Percentiles rank a stretch among this genome's conserved stretches.
phyloP scores from a whole-genome alignment of 2,113 vertebrate genomes.

The Regulus satrapa region DNA sequence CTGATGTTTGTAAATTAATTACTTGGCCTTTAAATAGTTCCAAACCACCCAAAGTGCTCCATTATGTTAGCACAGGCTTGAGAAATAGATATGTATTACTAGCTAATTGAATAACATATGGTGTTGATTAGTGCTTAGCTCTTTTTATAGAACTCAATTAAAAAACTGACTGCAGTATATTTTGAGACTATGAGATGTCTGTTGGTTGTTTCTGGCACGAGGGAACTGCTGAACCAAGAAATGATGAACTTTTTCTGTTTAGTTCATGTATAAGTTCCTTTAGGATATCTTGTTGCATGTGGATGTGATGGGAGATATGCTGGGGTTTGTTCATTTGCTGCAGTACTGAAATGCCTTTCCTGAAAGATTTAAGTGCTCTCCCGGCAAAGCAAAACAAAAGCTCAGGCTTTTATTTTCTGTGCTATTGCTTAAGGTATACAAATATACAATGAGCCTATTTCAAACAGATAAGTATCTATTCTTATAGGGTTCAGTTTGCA shows the following conservation, averaged over 20 bases:
- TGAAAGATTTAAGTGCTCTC: slow-evolving; percentile 16
- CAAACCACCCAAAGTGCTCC: slow-evolving; percentile 39
- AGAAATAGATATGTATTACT: slow-evolving; percentile 60
- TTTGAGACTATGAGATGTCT: slow-evolving; percentile 26
- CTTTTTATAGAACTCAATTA: slow-evolving; percentile 64
- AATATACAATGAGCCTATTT: neutral
- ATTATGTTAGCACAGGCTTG: slow-evolving; percentile 58
- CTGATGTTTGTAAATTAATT: slow-evolving; percentile 65
- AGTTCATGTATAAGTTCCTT: neutral
- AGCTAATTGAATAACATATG: slow-evolving; percentile 68
- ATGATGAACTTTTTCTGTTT: neutral
- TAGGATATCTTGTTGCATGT: neutral
- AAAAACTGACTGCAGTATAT: slow-evolving; percentile 57
- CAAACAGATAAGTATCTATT: neutral
- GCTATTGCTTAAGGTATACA: neutral
- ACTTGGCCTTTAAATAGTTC: slow-evolving; percentile 52
- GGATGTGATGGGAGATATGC: neutral
- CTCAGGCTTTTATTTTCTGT: neutral
- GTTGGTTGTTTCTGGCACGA: neutral
- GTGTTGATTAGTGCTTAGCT: slow-evolving; percentile 63
- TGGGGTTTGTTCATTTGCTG: neutral
- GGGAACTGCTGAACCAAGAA: slow-evolving; percentile 9
- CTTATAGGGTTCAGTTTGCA: neutral
- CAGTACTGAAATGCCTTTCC: neutral
- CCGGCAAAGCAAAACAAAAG: neutral